Evolutionary conservation across 2,113 vertebrate species (phyloP), one percentile per base, ranked within the genome.

Genomic region (Gadus macrocephalus): DNA sequence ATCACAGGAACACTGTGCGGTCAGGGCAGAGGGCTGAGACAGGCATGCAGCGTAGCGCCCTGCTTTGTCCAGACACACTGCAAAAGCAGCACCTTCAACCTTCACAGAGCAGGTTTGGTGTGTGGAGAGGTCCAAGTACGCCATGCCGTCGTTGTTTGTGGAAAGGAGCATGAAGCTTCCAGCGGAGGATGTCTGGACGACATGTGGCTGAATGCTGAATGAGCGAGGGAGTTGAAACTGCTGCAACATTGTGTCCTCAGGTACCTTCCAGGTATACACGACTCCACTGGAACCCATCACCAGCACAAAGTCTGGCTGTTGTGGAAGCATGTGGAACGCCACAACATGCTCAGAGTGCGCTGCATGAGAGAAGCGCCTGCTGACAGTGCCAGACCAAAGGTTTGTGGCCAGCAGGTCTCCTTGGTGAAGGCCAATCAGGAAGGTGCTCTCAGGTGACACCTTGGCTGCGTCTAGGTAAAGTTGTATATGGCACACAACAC

Each of bases 181-280:
- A 75, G 91, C 67, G 15, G 87, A 79, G 19, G 91, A 88, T 72
- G 89, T 78, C 19, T 89, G 90, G 68, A 93, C 90, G 66, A 82
- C 68, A 42, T 76, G 69, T 3, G 80, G 85, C 64, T 83, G 85
- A 60, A 74, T 85, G 17, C 76, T 69, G 61, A 89, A 78, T 9
- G 42, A 66, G 11, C 70, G 4, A 15, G 92, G 90, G 68, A 94
- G 76, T 60, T 86, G 81, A 66, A 93, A 86, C 59, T 92, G 92
- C 38, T 72, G 83, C 72, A 84, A 92, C 20, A 91, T 63, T 0
- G 90, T 92, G 71, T 93, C 91, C 63, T 93, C 91, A 17, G 87
- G 76, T 7, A 94, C 55, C 6, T 86, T 93, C 93, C 93, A 94
- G 1, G 93, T 92, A 80, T 90, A 94, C 55, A 94, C 53, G 0